Conservation (phyloP, 2,888 invertebrate genomes). For the Eristalis pertinax region DNA sequence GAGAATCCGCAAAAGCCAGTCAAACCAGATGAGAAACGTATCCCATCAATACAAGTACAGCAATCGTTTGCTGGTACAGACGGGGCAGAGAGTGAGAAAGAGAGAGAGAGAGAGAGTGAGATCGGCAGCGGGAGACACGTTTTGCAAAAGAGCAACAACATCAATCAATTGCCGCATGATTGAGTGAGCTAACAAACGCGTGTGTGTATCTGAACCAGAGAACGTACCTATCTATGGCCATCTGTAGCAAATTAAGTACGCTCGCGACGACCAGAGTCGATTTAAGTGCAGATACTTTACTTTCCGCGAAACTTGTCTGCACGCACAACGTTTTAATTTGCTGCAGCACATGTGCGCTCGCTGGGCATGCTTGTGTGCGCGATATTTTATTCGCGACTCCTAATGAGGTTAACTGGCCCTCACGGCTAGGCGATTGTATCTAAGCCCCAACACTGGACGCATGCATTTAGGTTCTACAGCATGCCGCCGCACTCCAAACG, state of each 20-base stretch:
- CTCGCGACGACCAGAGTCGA: not conserved
- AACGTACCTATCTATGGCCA: not conserved
- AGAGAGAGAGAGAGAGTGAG: not conserved
- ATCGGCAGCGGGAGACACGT: constrained; percentile 6
- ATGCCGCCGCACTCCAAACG: constrained; percentile 33
- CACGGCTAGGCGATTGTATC: constrained; percentile 28
- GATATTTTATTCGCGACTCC: constrained; percentile 2
- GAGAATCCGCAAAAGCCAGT: constrained; percentile 31
- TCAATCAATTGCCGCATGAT: constrained; percentile 71
- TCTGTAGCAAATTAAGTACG: not conserved
- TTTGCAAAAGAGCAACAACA: constrained; percentile 23
- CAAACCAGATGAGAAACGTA: constrained; percentile 57
- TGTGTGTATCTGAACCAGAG: constrained; percentile 40
- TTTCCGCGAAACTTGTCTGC: constrained; percentile 1
- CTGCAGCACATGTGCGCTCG: not conserved
- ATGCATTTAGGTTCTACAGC: constrained; percentile 36
- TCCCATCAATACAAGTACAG: constrained; percentile 10
- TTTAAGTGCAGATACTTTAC: constrained; percentile 32
- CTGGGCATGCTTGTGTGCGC: not conserved
- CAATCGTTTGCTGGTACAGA: not conserved
- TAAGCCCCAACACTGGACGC: not conserved
- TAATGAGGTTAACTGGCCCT: constrained; percentile 64
- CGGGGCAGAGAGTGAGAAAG: not conserved
- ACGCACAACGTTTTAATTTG: constrained; percentile 30
- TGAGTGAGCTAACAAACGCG: constrained; percentile 47